These are phyloP conservation scores for Catostylus mosaicus DNA, from an alignment of 30 jellyfish, hydroid and myxozoan species.

Conservation along the genomic window DNA sequence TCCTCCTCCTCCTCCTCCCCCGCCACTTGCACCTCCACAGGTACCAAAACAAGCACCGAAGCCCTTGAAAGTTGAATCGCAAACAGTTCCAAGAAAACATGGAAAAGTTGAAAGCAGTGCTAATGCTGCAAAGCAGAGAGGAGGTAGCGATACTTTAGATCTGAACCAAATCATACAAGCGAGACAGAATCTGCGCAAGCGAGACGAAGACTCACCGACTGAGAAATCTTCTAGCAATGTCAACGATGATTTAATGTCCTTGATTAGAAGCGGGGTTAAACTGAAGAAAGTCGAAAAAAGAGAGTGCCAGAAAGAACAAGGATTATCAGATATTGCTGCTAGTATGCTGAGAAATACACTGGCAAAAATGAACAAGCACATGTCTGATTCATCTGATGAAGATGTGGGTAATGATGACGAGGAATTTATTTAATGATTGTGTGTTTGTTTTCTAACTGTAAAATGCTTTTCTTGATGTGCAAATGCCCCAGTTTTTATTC, in stretches of 20 bases:
- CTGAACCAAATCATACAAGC: conserved; percentile 50
- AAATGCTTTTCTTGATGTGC: too few relatives aligned
- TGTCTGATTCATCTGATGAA: conserved; percentile 82
- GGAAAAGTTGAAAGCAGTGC: not conserved
- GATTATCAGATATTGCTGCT: conserved; percentile 67
- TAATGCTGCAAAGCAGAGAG: not conserved
- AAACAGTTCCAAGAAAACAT: not conserved
- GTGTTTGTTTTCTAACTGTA: too few relatives aligned
- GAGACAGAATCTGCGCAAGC: conserved; percentile 52
- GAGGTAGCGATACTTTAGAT: conserved; percentile 41
- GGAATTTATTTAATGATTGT: too few relatives aligned
- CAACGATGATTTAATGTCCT: conserved; percentile 50
- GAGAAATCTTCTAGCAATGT: not conserved
- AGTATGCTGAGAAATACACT: conserved; percentile 65
- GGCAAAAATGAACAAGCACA: conserved; percentile 79
- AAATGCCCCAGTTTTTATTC: too few relatives aligned
- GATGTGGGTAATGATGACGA: conserved; percentile 39
- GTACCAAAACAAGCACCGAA: not conserved
- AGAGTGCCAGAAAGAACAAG: conserved; percentile 15
- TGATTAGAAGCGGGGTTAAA: conserved; percentile 73
- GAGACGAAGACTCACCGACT: conserved; percentile 14
- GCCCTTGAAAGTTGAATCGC: not conserved
- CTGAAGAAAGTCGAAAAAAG: conserved; percentile 71
- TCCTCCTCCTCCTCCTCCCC: conserved; percentile 76
- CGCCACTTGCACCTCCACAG: conserved; percentile 72